Conservation (phyloP, 2,888 invertebrate genomes). For the Drosophila nigritarsus region DNA sequence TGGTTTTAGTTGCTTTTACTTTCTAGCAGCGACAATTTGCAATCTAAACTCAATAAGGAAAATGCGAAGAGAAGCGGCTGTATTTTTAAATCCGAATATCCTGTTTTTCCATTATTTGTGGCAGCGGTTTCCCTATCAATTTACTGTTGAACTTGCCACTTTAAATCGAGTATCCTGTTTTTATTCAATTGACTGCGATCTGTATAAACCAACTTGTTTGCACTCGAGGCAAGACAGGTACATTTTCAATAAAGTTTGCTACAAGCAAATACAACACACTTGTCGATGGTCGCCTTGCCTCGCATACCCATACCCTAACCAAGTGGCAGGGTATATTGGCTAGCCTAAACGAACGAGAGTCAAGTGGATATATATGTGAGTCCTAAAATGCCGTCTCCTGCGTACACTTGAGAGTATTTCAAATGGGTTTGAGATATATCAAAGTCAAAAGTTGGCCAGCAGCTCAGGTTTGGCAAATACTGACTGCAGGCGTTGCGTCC, state of each 20-base stretch:
- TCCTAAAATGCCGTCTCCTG: neutral
- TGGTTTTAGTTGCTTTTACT: neutral
- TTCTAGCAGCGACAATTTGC: neutral
- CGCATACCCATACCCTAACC: neutral
- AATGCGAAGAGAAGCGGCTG: neutral
- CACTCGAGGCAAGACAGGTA: slow-evolving; percentile 1
- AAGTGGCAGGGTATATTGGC: neutral
- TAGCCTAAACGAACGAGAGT: neutral
- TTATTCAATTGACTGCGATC: slow-evolving; percentile 13
- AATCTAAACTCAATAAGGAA: neutral
- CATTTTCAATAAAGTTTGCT: slow-evolving; percentile 21
- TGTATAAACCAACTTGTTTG: slow-evolving; percentile 15
- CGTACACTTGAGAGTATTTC: neutral
- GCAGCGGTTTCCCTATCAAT: neutral
- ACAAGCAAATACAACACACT: slow-evolving; percentile 10
- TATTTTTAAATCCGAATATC: neutral
- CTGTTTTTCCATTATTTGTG: neutral
- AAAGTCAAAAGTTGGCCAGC: slow-evolving; percentile 41
- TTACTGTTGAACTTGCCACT: neutral
- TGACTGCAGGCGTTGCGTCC: slow-evolving; percentile 33
- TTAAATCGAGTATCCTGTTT: neutral
- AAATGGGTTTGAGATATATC: slow-evolving; percentile 17
- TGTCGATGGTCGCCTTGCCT: neutral
- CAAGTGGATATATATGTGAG: neutral
- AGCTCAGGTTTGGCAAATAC: slow-evolving; percentile 41